Conservation (phyloP, 1,140 invertebrate species). For the Caerostris extrusa region DNA sequence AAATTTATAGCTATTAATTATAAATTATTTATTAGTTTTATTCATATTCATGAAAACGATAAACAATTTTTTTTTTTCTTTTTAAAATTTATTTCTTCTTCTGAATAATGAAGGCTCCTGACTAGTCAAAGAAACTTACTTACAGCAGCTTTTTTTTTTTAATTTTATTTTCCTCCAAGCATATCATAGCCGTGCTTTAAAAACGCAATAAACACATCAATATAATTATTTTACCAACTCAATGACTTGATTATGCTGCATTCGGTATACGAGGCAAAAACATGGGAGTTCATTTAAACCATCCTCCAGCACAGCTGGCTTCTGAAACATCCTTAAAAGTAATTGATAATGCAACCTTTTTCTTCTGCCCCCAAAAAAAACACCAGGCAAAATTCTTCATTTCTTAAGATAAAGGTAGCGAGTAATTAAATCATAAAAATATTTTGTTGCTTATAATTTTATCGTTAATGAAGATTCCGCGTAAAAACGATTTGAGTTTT, state of each 20-base stretch:
- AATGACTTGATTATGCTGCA: slow-evolving; percentile 4
- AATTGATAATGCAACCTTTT: slow-evolving; percentile 18
- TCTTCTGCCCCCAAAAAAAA: background rate
- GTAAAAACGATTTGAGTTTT: slow-evolving; percentile 52
- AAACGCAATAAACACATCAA: slow-evolving; percentile 1
- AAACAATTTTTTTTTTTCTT: background rate
- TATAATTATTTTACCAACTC: background rate
- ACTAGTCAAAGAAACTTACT: background rate
- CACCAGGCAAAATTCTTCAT: background rate
- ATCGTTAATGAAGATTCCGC: slow-evolving; percentile 58
- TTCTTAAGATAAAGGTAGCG: background rate
- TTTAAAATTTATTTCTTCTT: background rate
- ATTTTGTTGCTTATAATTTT: slow-evolving; percentile 35
- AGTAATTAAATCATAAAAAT: slow-evolving; percentile 75
- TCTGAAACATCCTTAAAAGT: slow-evolving; percentile 2
- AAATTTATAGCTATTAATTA: too few relatives aligned
- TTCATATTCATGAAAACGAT: background rate
- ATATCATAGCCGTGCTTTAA: background rate
- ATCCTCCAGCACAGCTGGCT: background rate
- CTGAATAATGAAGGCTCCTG: background rate
- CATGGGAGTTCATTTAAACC: background rate
- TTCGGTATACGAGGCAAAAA: background rate
- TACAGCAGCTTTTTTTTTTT: background rate
- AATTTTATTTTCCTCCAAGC: background rate
- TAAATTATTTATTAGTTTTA: too few relatives aligned